Evolutionary conservation across 2,888 invertebrate genomes (phyloP), one percentile per base, ranked within the genome.

Genomic region (Agriotes lineatus): DNA sequence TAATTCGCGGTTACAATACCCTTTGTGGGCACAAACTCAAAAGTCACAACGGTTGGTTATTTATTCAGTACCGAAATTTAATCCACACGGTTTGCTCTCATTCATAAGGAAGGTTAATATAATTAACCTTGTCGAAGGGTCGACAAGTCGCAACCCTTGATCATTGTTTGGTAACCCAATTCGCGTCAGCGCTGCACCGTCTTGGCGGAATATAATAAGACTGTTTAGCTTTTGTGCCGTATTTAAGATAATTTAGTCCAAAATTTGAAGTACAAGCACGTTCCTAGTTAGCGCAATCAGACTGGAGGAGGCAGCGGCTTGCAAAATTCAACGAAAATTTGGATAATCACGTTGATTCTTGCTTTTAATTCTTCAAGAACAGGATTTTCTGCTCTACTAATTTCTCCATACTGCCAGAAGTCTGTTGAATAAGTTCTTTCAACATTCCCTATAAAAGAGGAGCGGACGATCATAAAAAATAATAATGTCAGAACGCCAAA

Each of bases 81-180:
- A 52, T 33, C 30, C 33, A 16, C 50, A 16, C n/a, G n/a, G 50
- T 20, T 50, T 12, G 12, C 25, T 50, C n/a, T 45, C n/a, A 45
- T 20, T 45, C 9, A 45, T 45, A 45, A 48, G 5, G 3, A 7
- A 18, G 16, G 16, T 30, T 33, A 52, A 52, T 52, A 52, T 33
- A 52, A 52, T 52, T 52, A 52, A 16, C 30, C 52, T 33, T 14
- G 52, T 33, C 16, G 9, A 52, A 52, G 30, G 52, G 52, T 16
- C 33, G 18, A 30, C 19, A 18, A 33, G 33, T 52, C 52, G 14
- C 14, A 33, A 30, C 16, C 52, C 52, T 52, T 52, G 52, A 52
- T 4, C 30, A 33, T 52, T 52, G 52, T 52, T 33, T 52, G 52
- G 16, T 52, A 52, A 52, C 52, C 52, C 33, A 52, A 33, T 52